Evolutionary conservation across 1,140 invertebrate genomes (phyloP).

Genomic region (Hyles vespertilio): DNA sequence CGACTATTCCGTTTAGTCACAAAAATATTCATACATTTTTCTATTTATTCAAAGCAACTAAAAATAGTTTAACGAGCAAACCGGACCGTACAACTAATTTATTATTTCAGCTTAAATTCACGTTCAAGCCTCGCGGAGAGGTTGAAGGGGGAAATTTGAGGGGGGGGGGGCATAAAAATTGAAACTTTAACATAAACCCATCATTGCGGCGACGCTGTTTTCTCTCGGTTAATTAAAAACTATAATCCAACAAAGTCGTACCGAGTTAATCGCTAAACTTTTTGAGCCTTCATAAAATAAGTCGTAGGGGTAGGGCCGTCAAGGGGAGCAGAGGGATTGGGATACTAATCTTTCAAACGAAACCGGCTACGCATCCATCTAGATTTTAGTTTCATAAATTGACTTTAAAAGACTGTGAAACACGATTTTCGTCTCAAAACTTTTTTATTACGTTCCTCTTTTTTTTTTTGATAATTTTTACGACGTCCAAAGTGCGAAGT

Average conservation of each 20-base stretch:
- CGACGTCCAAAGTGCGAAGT: not conserved
- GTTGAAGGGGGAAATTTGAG: no score
- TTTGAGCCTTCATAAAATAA: no score
- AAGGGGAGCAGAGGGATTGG: not conserved
- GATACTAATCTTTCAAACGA: not conserved
- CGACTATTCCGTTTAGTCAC: no score
- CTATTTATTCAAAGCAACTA: no score
- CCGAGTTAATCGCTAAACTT: not conserved
- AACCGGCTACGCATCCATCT: not conserved
- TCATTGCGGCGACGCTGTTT: conserved; percentile 2
- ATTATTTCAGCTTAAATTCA: no score
- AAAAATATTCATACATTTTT: no score
- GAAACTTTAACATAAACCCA: no score
- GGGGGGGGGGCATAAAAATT: no score
- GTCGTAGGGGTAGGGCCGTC: no score
- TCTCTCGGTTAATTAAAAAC: conserved; percentile 8
- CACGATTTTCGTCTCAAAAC: conserved; percentile 1
- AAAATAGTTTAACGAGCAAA: no score
- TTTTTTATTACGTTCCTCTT: conserved; percentile 1
- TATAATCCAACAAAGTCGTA: not conserved
- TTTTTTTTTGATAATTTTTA: conserved; percentile 2
- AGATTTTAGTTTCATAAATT: conserved; percentile 2
- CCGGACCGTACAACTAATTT: no score
- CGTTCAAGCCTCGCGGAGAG: no score
- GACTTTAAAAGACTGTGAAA: conserved; percentile 3